Conservation (phyloP, 1,140 invertebrate species). For the Brachionus rubens region DNA sequence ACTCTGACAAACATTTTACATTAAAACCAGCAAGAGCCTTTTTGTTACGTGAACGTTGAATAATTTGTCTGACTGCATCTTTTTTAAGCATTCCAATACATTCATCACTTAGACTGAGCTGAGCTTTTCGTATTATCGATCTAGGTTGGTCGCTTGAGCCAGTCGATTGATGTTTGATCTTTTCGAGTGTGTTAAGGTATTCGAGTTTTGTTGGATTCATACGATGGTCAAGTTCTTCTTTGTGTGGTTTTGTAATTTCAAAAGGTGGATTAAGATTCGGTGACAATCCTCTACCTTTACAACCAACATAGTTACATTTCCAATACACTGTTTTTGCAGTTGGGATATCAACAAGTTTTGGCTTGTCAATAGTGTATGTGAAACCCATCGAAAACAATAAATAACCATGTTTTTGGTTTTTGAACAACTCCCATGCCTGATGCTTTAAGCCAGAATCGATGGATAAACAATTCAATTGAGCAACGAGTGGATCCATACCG, state of each 20-base stretch:
- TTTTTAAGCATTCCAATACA: neutral
- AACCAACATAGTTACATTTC: neutral
- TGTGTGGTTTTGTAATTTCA: neutral
- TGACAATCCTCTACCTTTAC: neutral
- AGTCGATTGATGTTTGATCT: neutral
- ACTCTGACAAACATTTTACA: too few species aligned
- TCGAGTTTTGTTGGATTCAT: neutral
- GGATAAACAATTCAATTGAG: too few species aligned
- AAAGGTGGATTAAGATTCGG: neutral
- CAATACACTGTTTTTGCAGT: slow-evolving; percentile 4
- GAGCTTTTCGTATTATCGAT: slow-evolving; percentile 13
- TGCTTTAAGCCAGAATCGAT: too few species aligned
- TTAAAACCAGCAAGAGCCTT: neutral
- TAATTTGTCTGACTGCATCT: neutral
- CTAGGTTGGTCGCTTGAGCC: neutral
- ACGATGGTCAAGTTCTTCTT: neutral
- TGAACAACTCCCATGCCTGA: neutral
- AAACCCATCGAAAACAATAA: neutral
- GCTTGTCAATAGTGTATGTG: neutral
- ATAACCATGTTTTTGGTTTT: neutral
- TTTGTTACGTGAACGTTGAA: slow-evolving; percentile 5
- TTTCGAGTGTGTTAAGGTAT: neutral
- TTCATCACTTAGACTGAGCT: neutral
- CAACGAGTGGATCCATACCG: too few species aligned
- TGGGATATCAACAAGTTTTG: neutral